Conservation (phyloP, 1,140 invertebrate species). For the Lepidurus arcticus region DNA sequence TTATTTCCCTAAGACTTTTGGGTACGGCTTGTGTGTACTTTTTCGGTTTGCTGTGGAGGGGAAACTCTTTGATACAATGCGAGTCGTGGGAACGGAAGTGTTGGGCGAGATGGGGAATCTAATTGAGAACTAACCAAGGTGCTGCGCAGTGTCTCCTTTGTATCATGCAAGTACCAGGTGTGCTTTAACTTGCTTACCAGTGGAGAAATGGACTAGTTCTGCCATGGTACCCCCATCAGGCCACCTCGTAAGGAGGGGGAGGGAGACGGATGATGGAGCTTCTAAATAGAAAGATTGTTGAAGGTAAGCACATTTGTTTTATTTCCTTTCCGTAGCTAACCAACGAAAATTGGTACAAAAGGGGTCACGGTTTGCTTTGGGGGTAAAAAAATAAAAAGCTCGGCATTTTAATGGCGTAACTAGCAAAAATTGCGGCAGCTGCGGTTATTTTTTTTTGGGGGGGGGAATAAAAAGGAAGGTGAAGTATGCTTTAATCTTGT, state of each 20-base stretch:
- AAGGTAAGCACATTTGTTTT: constrained; percentile 19
- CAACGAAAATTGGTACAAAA: background rate
- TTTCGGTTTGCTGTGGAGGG: no score
- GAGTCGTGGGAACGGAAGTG: constrained; percentile 14
- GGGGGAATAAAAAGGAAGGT: background rate
- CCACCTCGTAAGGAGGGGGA: background rate
- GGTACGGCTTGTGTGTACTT: background rate
- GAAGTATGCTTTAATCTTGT: constrained; percentile 16
- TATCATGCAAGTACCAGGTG: constrained; percentile 9
- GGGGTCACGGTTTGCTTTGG: background rate
- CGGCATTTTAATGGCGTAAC: background rate
- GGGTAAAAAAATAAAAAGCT: background rate
- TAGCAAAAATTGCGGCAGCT: background rate
- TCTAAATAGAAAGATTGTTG: constrained; percentile 2
- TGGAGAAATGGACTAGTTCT: background rate
- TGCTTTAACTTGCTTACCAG: background rate
- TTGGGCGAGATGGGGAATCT: background rate
- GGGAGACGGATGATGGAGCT: background rate
- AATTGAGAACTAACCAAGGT: constrained; percentile 22
- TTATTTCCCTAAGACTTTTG: background rate
- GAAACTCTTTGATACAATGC: background rate
- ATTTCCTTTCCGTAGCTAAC: background rate
- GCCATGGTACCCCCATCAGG: background rate
- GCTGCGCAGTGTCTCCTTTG: background rate
- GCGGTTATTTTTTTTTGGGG: background rate